Evolutionary conservation across 2,888 invertebrate genomes (phyloP), one percentile per base, ranked within the genome.

Genomic region (Leucophenga maculata): DNA sequence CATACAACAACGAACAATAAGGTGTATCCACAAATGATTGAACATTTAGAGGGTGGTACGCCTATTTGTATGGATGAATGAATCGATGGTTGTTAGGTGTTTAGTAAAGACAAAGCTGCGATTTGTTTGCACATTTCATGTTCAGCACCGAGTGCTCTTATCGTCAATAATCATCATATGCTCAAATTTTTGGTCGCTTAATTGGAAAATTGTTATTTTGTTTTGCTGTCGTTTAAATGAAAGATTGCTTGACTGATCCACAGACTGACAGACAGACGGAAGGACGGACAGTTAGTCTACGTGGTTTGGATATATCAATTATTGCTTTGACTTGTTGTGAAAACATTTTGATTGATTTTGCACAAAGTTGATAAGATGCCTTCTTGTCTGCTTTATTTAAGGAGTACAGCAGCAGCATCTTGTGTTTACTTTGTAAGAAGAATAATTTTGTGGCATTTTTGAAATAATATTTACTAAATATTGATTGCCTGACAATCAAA

Each of bases 131-230:
- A 81, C 84, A 83, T 80, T 80, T 82, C 73, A 71, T 69, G 69
- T 69, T 52, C 26, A 65, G 44, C 60, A 66, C 67, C 68, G 48
- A 52, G 31, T 11, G 70, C 75, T 78, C 79, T 81, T 84, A 84
- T 80, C 78, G 78, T 77, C 80, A 76, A 81, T 84, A 82, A 83
- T 82, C 84, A 84, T 85, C 83, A 86, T 83, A 86, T 87, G 86
- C 80, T 82, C 77, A 82, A 83, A 86, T 84, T 87, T 84, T 84
- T 80, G 81, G 81, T 84, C 82, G 80, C 79, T 83, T 87, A 86
- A 87, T 87, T 87, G 85, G 86, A 86, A 87, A 87, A 87, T 86
- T 87, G 85, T 79, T 85, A 74, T 81, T 77, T 78, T 77, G 78
- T 80, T 76, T 60, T 46, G 70, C 60, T 50, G 68, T 64, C 65